phyloP scores from a whole-genome alignment of 2,113 vertebrate species.

The Halcyon malimbica region DNA sequence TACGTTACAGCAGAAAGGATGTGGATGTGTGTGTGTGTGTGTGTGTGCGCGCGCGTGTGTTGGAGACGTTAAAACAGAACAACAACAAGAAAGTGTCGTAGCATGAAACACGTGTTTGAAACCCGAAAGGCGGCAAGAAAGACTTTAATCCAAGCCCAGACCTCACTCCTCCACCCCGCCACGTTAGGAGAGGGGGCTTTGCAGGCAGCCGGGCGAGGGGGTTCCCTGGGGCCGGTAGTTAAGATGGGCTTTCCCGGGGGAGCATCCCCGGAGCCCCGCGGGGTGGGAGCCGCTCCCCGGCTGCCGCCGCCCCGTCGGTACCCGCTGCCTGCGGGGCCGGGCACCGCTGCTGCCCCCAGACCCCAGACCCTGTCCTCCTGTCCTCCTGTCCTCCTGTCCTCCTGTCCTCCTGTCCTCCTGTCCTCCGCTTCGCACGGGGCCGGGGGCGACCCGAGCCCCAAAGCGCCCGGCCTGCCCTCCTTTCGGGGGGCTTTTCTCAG shows the following conservation, averaged over 20 bases:
- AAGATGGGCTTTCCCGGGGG: neutral
- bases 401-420: too few species aligned
- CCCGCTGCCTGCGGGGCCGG: neutral
- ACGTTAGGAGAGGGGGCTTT: neutral
- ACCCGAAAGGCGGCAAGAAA: neutral
- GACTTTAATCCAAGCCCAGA: neutral
- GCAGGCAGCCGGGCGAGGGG: neutral
- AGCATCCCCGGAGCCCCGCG: neutral
- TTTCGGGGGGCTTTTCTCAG: neutral
- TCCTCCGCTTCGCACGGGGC: neutral
- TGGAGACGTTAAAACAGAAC: slow-evolving; percentile 12
- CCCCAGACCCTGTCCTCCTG: too few species aligned
- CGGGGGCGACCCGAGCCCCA: neutral
- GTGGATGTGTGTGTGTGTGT: slow-evolving; percentile 16
- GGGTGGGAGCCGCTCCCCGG: neutral
- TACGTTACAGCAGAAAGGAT: slow-evolving; percentile 46
- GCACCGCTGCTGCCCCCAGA: neutral
- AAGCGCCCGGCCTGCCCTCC: neutral
- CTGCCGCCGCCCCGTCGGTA: neutral
- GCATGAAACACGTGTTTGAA: slow-evolving; percentile 7
- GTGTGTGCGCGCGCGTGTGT: slow-evolving; percentile 6
- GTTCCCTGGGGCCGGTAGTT: neutral
- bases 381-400: too few species aligned
- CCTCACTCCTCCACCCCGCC: neutral
- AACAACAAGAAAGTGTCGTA: neutral